Base-by-base conservation (phyloP, 2,888 invertebrate species). In the Dynastes hyllus region DNA sequence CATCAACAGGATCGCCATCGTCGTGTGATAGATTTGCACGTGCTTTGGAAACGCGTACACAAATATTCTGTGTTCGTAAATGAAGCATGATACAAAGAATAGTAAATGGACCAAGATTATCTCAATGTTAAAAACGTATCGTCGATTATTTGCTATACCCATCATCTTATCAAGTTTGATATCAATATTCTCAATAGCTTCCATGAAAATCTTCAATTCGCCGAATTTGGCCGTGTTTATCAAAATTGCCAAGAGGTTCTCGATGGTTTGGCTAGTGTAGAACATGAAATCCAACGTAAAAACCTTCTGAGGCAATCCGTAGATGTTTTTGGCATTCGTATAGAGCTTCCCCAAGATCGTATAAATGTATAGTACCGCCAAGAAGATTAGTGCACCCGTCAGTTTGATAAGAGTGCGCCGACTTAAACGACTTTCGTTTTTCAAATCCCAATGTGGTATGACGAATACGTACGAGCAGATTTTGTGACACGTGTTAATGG, bases 11-110 rank as follows among this genome's bases (percentile, higher is more conserved):
- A 69, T 69, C 5, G 51, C 69, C 8, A 69, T 29, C 27, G 51
- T 69, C 2, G 69, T 69, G n/a, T 69, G 50, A n/a, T 69, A 69
- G 50, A 51, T 29, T 6, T 69, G 69, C 11, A 69, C 16, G 51
- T 69, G 69, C 50, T 69, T 69, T 1, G 69, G 69, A 29, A 69
- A 69, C 0, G 29, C 13, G 4, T 29, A 51, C 22, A 69, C 0
- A 8, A 69, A 4, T 6, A 29, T 2, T 13, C n/a, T 50, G 2
- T 13, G n/a, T 29, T 51, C 29, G 51, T 51, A 69, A 2, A 69
- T 69, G 27, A 69, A 69, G 29, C 69, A 69, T 11, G 69, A 29
- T 51, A 50, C n/a, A 0, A 69, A 27, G 9, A 29, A 53, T n/a
- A 69, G 27, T 51, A 51, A 11, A 69, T 69, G 50, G 27, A 50